Conservation (phyloP, 2,888 invertebrate genomes). For the Philonicus albiceps region DNA sequence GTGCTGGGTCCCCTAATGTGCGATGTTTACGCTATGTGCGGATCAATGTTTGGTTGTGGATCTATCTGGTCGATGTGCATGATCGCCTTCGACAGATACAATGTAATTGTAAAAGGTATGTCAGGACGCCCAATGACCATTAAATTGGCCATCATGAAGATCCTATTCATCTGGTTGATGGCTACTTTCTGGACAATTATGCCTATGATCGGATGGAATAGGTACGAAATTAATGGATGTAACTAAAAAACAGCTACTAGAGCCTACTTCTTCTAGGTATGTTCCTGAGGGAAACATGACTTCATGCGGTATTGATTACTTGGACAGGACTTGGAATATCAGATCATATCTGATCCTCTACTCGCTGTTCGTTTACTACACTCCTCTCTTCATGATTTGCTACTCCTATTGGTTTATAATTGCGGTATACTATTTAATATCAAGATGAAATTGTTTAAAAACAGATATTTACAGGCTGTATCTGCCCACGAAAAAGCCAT, state of each 20-base stretch:
- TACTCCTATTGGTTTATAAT: constrained; percentile 90
- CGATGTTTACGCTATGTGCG: constrained; percentile 68
- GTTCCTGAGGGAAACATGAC: constrained; percentile 95
- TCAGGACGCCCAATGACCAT: constrained; percentile 85
- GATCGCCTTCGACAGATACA: constrained; percentile 92
- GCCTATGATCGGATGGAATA: constrained; percentile 87
- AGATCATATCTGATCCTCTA: constrained; percentile 82
- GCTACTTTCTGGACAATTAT: constrained; percentile 81
- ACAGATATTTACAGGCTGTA: constrained; percentile 69
- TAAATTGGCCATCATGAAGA: constrained; percentile 79
- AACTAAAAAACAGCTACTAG: background rate
- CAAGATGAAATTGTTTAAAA: background rate
- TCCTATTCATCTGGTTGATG: constrained; percentile 81
- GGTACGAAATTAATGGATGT: constrained; percentile 66
- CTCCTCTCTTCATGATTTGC: constrained; percentile 80
- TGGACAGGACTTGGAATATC: constrained; percentile 77
- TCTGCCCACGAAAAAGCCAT: constrained; percentile 84
- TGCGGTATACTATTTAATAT: constrained; percentile 66
- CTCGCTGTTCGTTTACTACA: constrained; percentile 79
- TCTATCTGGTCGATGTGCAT: constrained; percentile 94
- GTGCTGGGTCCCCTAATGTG: constrained; percentile 69
- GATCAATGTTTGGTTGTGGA: constrained; percentile 81
- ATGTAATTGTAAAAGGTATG: constrained; percentile 91
- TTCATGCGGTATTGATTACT: constrained; percentile 89
- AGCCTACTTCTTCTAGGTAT: constrained; percentile 67